These are phyloP conservation scores for Austrolebias charrua DNA, from an alignment of 2,797 vertebrate genomes.

Conservation along the genomic window DNA sequence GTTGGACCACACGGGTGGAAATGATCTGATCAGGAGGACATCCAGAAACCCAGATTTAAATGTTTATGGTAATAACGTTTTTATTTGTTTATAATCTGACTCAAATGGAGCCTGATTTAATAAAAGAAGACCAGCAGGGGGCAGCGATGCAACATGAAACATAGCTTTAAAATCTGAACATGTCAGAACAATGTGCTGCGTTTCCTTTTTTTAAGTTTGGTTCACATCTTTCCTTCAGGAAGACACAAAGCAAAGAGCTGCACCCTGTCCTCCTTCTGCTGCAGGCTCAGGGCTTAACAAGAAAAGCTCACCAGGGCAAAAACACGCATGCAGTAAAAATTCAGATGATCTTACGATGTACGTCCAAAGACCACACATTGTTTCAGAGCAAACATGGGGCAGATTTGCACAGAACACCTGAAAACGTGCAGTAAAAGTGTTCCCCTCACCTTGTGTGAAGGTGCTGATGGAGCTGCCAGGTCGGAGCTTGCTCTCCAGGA, in stretches of 20 bases:
- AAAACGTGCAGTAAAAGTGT: no score
- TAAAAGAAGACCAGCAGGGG: slow-evolving; percentile 2
- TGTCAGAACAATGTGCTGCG: neutral
- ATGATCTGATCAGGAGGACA: no score
- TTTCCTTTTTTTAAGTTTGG: neutral
- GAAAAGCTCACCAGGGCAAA: no score
- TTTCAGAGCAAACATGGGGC: no score
- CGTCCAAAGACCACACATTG: no score
- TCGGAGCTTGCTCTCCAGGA: slow-evolving; percentile 89
- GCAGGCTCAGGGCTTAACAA: no score
- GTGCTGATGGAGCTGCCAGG: slow-evolving; percentile 74
- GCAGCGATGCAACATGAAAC: neutral
- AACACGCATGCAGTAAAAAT: no score
- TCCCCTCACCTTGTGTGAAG: slow-evolving; percentile 89
- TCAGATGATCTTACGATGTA: no score
- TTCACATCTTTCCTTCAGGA: neutral
- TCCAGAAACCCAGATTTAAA: neutral
- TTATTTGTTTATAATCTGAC: neutral
- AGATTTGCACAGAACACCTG: no score
- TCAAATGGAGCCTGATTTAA: neutral
- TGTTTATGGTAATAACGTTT: neutral
- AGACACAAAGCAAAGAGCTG: no score
- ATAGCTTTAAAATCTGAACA: neutral
- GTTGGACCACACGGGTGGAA: no score
- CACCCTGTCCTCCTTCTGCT: no score